Conservation (phyloP, 2,888 invertebrate genomes). For the Drosophila dives region DNA sequence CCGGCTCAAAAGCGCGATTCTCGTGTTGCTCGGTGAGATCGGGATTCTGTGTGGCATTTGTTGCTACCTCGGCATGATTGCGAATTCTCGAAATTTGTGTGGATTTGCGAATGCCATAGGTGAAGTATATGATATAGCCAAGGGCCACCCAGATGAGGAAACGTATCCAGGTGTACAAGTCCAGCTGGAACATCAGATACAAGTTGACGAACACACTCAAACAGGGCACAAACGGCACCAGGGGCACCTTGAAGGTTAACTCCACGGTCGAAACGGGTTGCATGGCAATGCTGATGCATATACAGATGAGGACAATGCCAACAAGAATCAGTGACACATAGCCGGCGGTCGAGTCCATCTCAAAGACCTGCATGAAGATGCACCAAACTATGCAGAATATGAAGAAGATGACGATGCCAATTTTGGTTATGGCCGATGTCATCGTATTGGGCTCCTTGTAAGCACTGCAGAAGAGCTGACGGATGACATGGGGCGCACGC, state of each 20-base stretch:
- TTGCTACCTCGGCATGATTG: slow-evolving; percentile 71
- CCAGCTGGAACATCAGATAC: slow-evolving; percentile 95
- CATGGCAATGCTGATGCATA: slow-evolving; percentile 88
- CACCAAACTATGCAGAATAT: slow-evolving; percentile 84
- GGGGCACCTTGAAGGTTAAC: slow-evolving; percentile 92
- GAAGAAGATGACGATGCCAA: slow-evolving; percentile 87
- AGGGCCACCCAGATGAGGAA: slow-evolving; percentile 93
- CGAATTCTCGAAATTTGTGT: slow-evolving; percentile 85
- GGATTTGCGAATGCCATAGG: slow-evolving; percentile 93
- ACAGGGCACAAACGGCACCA: slow-evolving; percentile 93
- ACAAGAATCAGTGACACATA: slow-evolving; percentile 85
- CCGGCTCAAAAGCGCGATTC: slow-evolving; percentile 79
- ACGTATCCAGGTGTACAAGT: slow-evolving; percentile 94
- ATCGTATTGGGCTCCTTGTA: slow-evolving; percentile 88
- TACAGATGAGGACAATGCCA: slow-evolving; percentile 86
- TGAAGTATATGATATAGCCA: slow-evolving; percentile 94
- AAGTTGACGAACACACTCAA: slow-evolving; percentile 94
- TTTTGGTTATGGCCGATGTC: slow-evolving; percentile 88
- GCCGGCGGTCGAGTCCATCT: slow-evolving; percentile 66
- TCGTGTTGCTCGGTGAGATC: slow-evolving; percentile 61
- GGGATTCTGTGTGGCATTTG: slow-evolving; percentile 39
- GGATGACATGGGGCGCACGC: slow-evolving; percentile 83
- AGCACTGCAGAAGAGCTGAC: slow-evolving; percentile 88
- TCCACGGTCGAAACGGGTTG: slow-evolving; percentile 88
- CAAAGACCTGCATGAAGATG: slow-evolving; percentile 67